Evolutionary conservation across 2,797 vertebrate species (phyloP).

Genomic region (Karalla daura): DNA sequence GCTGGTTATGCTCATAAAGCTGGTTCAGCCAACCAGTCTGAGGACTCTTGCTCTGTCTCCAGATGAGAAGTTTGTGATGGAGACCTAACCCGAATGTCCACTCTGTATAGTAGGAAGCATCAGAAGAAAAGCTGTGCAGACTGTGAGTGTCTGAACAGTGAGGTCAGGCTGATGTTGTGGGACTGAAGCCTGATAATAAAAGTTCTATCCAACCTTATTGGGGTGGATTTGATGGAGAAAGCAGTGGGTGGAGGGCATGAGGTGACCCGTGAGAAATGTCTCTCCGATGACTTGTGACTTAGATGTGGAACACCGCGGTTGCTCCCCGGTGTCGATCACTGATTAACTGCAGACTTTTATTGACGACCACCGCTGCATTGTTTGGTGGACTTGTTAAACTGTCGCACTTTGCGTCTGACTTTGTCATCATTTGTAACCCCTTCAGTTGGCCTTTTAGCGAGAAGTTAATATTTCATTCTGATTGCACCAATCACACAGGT

Average conservation of each 20-base stretch:
- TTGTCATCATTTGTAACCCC: slow-evolving; percentile 33
- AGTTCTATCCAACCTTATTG: slow-evolving; percentile 11
- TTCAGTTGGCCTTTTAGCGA: slow-evolving; percentile 10
- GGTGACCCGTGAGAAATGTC: slow-evolving; percentile 9
- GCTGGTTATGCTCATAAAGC: slow-evolving; percentile 80
- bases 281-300: slow-evolving; percentile 26
- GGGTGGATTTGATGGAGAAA: slow-evolving; percentile 8
- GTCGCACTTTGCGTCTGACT: slow-evolving; percentile 4
- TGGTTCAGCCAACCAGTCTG: slow-evolving; percentile 29
- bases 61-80: slow-evolving; percentile 37
- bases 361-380: slow-evolving; percentile 35
- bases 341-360: slow-evolving; percentile 45
- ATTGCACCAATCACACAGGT: slow-evolving; percentile 25
- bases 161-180: slow-evolving; percentile 6
- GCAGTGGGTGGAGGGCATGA: slow-evolving; percentile 2
- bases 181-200: neutral
- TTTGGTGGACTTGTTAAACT: slow-evolving; percentile 30
- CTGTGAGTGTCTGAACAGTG: slow-evolving; percentile 6
- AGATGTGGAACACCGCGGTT: slow-evolving; percentile 29
- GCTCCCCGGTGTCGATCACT: slow-evolving; percentile 34
- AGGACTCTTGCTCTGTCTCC: slow-evolving; percentile 25
- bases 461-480: slow-evolving; percentile 39
- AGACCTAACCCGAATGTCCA: slow-evolving; percentile 19
- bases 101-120: neutral
- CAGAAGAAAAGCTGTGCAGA: neutral